Evolutionary conservation across 1,140 invertebrate species (phyloP).

Genomic region (Elymnias hypermnestra): DNA sequence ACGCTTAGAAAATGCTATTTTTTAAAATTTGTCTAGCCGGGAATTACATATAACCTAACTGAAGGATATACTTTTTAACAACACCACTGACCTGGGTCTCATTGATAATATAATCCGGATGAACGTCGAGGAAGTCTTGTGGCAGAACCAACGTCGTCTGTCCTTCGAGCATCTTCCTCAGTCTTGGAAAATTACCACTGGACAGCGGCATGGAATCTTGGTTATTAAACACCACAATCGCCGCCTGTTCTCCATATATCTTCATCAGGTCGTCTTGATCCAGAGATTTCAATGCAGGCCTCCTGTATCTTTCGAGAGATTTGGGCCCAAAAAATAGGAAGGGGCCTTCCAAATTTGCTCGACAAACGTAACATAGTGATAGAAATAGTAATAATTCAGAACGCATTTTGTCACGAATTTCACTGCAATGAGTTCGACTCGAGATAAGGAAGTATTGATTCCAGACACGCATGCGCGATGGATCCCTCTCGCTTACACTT

Average conservation of each 20-base stretch:
- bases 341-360: constrained; percentile 72
- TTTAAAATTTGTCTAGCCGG: too few species aligned
- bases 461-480: too few species aligned
- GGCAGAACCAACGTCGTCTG: constrained; percentile 67
- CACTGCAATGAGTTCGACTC: not conserved
- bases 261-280: constrained; percentile 68
- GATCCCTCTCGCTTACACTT: too few species aligned
- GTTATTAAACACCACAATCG: constrained; percentile 72
- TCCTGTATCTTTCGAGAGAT: constrained; percentile 57
- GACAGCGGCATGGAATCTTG: constrained; percentile 64
- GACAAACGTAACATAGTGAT: constrained; percentile 22
- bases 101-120: constrained; percentile 76
- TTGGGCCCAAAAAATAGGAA: constrained; percentile 77
- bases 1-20: too few species aligned
- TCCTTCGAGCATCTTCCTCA: constrained; percentile 71
- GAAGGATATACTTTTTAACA: not conserved
- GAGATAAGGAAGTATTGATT: not conserved
- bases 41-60: too few species aligned
- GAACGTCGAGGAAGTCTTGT: constrained; percentile 73
- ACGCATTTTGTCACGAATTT: constrained; percentile 2
- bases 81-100: constrained; percentile 58
- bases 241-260: constrained; percentile 61
- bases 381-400: constrained; percentile 4
- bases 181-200: constrained; percentile 57
- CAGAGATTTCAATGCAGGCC: constrained; percentile 67